These are phyloP conservation scores for Andricus grossulariae DNA, from an alignment of 1,140 invertebrate species.

Conservation along the genomic window DNA sequence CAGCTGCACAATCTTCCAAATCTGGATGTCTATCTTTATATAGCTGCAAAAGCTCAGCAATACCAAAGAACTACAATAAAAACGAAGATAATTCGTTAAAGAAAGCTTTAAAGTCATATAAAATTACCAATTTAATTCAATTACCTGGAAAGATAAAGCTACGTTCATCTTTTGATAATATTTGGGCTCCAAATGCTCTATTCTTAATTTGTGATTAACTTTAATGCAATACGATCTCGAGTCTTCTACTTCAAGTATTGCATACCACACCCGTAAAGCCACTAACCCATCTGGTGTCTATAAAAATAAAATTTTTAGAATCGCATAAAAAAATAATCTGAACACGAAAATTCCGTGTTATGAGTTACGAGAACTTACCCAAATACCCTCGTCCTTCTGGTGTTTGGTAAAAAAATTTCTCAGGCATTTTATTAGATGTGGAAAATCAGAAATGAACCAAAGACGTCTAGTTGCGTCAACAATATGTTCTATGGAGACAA, in stretches of 20 bases:
- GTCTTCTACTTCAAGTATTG: constrained; percentile 27
- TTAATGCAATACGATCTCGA: constrained; percentile 36
- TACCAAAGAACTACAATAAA: constrained; percentile 39
- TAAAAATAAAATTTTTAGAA: constrained; percentile 22
- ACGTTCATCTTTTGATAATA: no score
- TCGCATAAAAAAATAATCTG: not conserved
- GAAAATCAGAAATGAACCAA: constrained; percentile 48
- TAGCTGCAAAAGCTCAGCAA: constrained; percentile 33
- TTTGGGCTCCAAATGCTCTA: constrained; percentile 7
- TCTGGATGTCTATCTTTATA: constrained; percentile 23
- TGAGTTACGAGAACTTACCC: not conserved
- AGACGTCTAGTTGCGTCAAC: constrained; percentile 34
- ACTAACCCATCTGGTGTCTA: constrained; percentile 40
- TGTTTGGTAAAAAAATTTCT: not conserved
- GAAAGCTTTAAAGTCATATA: not conserved
- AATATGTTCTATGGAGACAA: constrained; percentile 37
- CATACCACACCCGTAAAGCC: constrained; percentile 32
- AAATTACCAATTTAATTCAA: not conserved
- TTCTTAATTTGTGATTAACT: constrained; percentile 5
- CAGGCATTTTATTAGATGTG: constrained; percentile 44
- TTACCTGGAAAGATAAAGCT: constrained; percentile 2
- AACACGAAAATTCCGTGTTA: not conserved
- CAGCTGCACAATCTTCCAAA: constrained; percentile 35
- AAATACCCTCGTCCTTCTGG: not conserved
- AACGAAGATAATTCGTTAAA: not conserved